phyloP scores from a whole-genome alignment of 2,113 vertebrate species.

The Brienomyrus longianalis region DNA sequence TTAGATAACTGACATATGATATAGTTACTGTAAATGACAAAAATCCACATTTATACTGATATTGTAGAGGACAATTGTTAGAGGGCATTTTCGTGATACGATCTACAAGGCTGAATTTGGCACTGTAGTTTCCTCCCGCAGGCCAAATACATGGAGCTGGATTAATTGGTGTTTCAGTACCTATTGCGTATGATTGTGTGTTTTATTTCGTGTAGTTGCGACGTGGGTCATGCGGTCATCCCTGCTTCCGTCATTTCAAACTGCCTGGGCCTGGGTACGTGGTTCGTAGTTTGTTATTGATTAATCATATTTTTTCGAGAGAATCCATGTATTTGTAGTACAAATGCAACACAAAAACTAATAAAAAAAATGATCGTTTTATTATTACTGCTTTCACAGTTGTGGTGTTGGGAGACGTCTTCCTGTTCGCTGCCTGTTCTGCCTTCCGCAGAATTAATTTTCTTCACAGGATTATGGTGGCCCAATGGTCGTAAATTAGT shows the following conservation, averaged over 20 bases:
- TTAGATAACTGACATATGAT: neutral
- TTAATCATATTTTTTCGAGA: neutral
- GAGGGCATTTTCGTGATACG: neutral
- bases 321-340: slow-evolving; percentile 10
- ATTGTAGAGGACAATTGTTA: neutral
- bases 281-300: neutral
- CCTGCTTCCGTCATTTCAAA: neutral
- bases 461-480: neutral
- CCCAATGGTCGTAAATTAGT: no score
- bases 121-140: neutral
- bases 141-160: neutral
- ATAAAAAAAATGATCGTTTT: neutral
- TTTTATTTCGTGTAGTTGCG: neutral
- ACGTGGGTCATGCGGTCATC: neutral
- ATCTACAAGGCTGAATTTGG: neutral
- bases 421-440: neutral
- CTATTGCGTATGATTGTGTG: neutral
- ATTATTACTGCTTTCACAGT: slow-evolving; percentile 9
- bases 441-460: neutral
- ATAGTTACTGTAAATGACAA: neutral
- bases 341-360: slow-evolving; percentile 12
- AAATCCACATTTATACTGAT: neutral
- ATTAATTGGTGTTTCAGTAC: neutral
- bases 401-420: neutral
- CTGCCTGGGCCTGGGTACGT: neutral